These are phyloP conservation scores for Lamellibrachia luymesi DNA, from an alignment of 1,140 invertebrate genomes.

Conservation along the genomic window DNA sequence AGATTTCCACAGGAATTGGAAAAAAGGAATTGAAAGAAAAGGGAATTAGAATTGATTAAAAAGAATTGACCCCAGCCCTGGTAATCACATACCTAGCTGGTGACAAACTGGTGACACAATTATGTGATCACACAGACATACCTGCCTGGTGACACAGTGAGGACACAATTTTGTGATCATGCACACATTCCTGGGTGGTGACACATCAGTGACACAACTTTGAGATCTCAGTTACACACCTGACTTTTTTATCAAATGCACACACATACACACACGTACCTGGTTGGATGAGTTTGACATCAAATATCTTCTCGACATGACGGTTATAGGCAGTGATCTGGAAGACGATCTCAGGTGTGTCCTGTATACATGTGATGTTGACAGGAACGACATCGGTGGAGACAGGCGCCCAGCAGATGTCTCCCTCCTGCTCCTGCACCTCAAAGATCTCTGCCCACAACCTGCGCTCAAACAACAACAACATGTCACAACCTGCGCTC, in stretches of 20 bases:
- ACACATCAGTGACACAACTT: background rate
- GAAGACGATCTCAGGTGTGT: conserved; percentile 92
- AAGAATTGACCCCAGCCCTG: too few relatives aligned
- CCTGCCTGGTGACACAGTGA: too few relatives aligned
- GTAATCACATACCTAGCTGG: background rate
- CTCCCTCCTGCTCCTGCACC: conserved; percentile 71
- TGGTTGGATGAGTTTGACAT: conserved; percentile 92
- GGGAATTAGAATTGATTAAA: too few relatives aligned
- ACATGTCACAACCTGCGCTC: background rate
- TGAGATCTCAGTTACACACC: background rate
- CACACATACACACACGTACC: conserved; percentile 64
- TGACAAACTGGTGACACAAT: background rate
- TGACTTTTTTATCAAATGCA: background rate
- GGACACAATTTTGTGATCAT: too few relatives aligned
- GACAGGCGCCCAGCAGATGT: conserved; percentile 82
- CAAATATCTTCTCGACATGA: conserved; percentile 96
- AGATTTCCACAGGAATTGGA: too few relatives aligned
- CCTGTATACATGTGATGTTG: conserved; percentile 94
- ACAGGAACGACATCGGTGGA: conserved; percentile 96
- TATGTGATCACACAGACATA: background rate
- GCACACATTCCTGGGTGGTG: background rate
- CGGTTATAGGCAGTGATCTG: conserved; percentile 98
- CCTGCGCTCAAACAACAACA: conserved; percentile 61
- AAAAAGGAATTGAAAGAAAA: too few relatives aligned
- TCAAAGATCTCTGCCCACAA: conserved; percentile 97